Evolutionary conservation across 2,888 invertebrate genomes (phyloP), one percentile per base, ranked within the genome.

Genomic region (Euclidia mi): DNA sequence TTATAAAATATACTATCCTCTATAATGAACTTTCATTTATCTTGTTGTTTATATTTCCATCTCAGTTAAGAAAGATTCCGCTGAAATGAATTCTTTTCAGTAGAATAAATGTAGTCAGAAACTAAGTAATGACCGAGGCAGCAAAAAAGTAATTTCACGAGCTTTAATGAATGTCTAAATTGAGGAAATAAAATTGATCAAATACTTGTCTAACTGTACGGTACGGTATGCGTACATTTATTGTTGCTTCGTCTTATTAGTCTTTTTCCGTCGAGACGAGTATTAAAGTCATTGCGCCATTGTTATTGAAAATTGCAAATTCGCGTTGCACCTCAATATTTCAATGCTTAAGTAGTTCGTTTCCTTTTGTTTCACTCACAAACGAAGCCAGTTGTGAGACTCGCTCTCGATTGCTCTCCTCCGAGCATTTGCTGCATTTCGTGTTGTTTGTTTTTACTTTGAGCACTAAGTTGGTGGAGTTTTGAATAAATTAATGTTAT

Each of bases 311-410:
- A 84, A 84, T 85, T 83, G 77, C 79, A 82, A 85, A 79, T 78
- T 71, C 73, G 52, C 74, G 55, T 76, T 79, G 56, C 50, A 57
- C 56, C 46, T 79, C 84, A 80, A 86, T 85, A 84, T 81, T 83
- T 79, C 79, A 78, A 77, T 78, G 64, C 68, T 79, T 84, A 86
- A 85, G 87, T 84, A 87, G 85, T 87, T 87, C 74, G 78, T 83
- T 83, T 79, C 81, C 73, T 81, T 86, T 86, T 88, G 85, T 87
- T 86, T 82, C 74, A 65, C 66, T 81, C 74, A 74, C 80, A 81
- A 85, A 86, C 77, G 83, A 87, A 78, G 59, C 44, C 60, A 65
- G 69, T 72, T 57, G 60, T 56, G 60, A 53, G 63, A 53, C 71
- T 69, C 61, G 64, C 72, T 76, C 73, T 76, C 79, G 79, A 81